Base-by-base conservation (phyloP, 1,140 invertebrate genomes). In the Lasioglossum albipes region DNA sequence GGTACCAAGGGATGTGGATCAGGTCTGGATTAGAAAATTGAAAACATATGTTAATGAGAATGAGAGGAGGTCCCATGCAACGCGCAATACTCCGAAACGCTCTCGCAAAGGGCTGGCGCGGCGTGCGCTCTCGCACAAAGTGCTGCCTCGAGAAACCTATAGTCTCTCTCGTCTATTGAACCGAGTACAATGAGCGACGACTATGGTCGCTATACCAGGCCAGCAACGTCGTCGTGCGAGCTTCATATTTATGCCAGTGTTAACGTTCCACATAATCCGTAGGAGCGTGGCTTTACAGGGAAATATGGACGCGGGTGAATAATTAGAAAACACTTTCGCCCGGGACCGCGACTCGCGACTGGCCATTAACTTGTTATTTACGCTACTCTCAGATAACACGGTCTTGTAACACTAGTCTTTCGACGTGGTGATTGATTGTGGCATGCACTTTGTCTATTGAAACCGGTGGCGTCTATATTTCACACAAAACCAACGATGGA, bases 101-200 rank as follows among this genome's bases (percentile, higher is more conserved):
- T 52, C 52, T 66, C 18, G 36, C 73, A 20, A 13, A 59, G 42
- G 7, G 18, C 16, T 6, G 4, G 4, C 5, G 13, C 45, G 1
- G 9, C 13, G 22, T n/a, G 22, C 73, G 13, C 45, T 49, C 41
- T 61, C 49, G 61, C 54, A 45, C 52, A 52, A 22, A 18, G 31
- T 13, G 59, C 42, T 52, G 49, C 52, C n/a, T 7, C 52, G 57
- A 76, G 62, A 64, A 76, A 77, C 54, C 73, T 62, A 73, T 84
- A 80, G 79, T 9, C 42, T 9, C 42, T 52, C 78, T 42, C 57
- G 76, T 82, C 71, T 80, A 86, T 86, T 83, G 86, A 87, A 84
- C 79, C 76, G 75, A 75, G 79, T 54, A 84, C 82, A 86, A 88
- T 81, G 80, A 88, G 84, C 82, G 70, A 74, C 70, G 54, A 36